A percentile compares a stretch with the other conserved stretches of the same genome.
Evolutionary conservation across 2,113 vertebrate species (phyloP).

Genomic region (Pterocles burchelli): DNA sequence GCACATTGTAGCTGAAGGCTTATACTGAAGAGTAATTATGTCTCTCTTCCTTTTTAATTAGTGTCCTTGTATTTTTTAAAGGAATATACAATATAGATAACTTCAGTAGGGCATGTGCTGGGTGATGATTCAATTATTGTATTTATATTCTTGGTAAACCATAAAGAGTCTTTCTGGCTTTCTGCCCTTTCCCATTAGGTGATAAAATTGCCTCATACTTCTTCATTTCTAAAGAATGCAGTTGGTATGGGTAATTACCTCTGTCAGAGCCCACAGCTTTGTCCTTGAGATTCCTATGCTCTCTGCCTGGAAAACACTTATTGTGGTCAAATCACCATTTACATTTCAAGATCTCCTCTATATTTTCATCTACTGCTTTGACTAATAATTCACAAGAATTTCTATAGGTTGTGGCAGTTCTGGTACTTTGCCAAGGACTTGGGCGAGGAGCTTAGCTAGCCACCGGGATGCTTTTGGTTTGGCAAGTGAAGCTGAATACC

Average conservation of each 20-base stretch:
- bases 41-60: slow-evolving; percentile 43
- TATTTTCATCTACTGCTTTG: not conserved
- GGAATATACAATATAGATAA: slow-evolving; percentile 29
- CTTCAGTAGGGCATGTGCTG: not conserved
- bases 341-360: not conserved
- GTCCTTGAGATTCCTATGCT: slow-evolving; percentile 51
- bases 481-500: not conserved
- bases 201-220: slow-evolving; percentile 65
- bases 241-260: slow-evolving; percentile 48
- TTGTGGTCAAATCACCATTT: not conserved
- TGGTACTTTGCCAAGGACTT: not conserved
- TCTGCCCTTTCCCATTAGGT: slow-evolving; percentile 64
- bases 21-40: slow-evolving; percentile 37
- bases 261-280: slow-evolving; percentile 43
- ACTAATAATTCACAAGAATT: not conserved
- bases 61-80: slow-evolving; percentile 18
- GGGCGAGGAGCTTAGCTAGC: not conserved
- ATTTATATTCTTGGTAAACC: slow-evolving; percentile 60
- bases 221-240: slow-evolving; percentile 56
- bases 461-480: not conserved
- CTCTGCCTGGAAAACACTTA: slow-evolving; percentile 14
- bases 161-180: slow-evolving; percentile 56
- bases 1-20: not conserved
- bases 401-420: not conserved
- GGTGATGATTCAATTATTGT: slow-evolving; percentile 52